phyloP scores from a whole-genome alignment of 1,140 invertebrate genomes.

The Orchestia grillus region DNA sequence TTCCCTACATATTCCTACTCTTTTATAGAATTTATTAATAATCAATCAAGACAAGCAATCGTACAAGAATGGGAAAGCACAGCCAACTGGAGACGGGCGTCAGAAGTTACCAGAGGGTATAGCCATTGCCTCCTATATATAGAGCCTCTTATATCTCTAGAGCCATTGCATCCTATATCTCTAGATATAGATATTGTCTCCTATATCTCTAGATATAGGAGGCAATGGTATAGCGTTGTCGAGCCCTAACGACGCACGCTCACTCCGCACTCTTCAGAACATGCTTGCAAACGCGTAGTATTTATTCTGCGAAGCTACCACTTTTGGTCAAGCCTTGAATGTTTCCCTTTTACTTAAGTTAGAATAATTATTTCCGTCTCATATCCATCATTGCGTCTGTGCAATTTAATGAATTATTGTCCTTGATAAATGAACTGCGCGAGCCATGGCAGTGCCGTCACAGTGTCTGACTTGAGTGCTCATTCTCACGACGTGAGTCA shows the following conservation, averaged over 20 bases:
- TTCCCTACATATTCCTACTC: background rate
- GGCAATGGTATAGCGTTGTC: too few species aligned
- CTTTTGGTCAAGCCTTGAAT: background rate
- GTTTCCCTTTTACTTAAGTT: background rate
- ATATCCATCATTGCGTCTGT: background rate
- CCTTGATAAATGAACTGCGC: background rate
- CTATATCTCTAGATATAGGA: too few species aligned
- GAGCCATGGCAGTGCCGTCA: background rate
- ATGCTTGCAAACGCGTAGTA: background rate
- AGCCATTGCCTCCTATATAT: too few species aligned
- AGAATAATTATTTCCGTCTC: background rate
- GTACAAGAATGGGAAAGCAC: background rate
- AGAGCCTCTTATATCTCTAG: too few species aligned
- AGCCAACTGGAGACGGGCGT: background rate
- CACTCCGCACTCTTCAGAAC: background rate
- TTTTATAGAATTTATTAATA: background rate
- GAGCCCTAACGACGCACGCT: background rate
- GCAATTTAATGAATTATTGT: background rate
- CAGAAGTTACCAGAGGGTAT: background rate
- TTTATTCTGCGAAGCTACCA: background rate
- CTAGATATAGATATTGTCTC: too few species aligned
- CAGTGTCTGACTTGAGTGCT: background rate
- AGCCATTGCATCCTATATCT: too few species aligned
- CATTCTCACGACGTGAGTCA: background rate
- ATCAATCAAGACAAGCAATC: background rate